Percentiles rank a stretch among this genome's conserved stretches.
Evolutionary conservation across 2,888 invertebrate genomes (phyloP).

Genomic region (Phengaris arion): DNA sequence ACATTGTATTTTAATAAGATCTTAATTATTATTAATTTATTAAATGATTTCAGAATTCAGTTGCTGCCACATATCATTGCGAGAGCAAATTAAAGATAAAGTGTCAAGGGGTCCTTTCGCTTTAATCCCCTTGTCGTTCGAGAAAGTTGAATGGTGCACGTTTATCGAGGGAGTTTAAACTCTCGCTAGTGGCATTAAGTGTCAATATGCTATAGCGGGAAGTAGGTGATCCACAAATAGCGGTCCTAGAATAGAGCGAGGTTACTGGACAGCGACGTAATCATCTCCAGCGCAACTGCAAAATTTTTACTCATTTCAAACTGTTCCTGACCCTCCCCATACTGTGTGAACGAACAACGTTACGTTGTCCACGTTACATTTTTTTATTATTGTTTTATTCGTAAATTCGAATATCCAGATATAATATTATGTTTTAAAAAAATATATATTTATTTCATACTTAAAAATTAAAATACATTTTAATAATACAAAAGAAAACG

Average conservation of each 20-base stretch:
- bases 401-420: no score
- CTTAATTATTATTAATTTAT: no score
- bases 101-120: constrained; percentile 71
- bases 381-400: no score
- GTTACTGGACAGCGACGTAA: constrained; percentile 66
- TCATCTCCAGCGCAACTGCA: constrained; percentile 63
- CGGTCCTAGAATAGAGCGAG: constrained; percentile 78
- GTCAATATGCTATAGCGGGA: constrained; percentile 52
- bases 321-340: not conserved
- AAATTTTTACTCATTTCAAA: constrained; percentile 47
- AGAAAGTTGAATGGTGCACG: constrained; percentile 51
- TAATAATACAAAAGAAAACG: no score
- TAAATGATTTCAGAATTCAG: not conserved
- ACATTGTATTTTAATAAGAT: no score
- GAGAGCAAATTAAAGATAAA: constrained; percentile 74
- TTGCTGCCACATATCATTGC: constrained; percentile 42
- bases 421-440: no score
- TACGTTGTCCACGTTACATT: no score
- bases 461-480: no score
- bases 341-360: no score
- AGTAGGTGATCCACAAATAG: constrained; percentile 75
- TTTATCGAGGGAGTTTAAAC: constrained; percentile 43
- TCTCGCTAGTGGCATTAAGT: constrained; percentile 52
- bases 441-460: no score
- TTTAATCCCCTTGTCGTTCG: constrained; percentile 45